Evolutionary conservation across 2,888 invertebrate species (phyloP).

Genomic region (Orthonevra nobilis): DNA sequence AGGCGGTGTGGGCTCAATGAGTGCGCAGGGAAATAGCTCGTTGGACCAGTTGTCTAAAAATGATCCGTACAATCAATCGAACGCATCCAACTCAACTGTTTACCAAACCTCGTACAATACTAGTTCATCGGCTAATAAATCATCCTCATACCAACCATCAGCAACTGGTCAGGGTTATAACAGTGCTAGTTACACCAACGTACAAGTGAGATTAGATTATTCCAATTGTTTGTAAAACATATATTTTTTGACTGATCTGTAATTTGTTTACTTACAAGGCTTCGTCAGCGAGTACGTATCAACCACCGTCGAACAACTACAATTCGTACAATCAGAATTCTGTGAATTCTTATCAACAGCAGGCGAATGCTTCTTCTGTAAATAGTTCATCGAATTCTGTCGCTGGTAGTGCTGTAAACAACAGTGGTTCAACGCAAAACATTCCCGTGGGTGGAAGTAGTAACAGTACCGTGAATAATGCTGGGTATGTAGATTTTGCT

Average conservation of each 20-base stretch:
- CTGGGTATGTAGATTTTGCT: slow-evolving; percentile 74
- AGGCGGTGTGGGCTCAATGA: slow-evolving; percentile 72
- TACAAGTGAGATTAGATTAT: slow-evolving; percentile 73
- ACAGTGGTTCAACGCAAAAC: slow-evolving; percentile 78
- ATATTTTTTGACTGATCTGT: neutral
- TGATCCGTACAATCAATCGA: slow-evolving; percentile 79
- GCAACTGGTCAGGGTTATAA: slow-evolving; percentile 78
- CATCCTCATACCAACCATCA: slow-evolving; percentile 77
- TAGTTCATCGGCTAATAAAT: slow-evolving; percentile 75
- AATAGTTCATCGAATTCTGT: slow-evolving; percentile 75
- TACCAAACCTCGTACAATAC: slow-evolving; percentile 78
- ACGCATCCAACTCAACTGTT: slow-evolving; percentile 73
- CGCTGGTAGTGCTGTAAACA: slow-evolving; percentile 73
- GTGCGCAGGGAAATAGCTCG: slow-evolving; percentile 70
- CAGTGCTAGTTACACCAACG: slow-evolving; percentile 78
- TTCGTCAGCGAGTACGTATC: slow-evolving; percentile 78
- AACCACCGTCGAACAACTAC: slow-evolving; percentile 77
- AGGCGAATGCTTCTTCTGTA: slow-evolving; percentile 73
- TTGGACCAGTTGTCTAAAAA: slow-evolving; percentile 79
- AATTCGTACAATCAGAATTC: slow-evolving; percentile 79
- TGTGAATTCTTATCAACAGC: slow-evolving; percentile 80
- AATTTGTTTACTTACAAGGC: slow-evolving; percentile 68
- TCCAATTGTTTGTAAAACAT: neutral
- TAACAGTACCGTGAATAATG: slow-evolving; percentile 76
- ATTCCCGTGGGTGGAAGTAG: slow-evolving; percentile 79